Base-by-base conservation (phyloP, 2,113 vertebrate genomes). In the Cheirogaleus medius region DNA sequence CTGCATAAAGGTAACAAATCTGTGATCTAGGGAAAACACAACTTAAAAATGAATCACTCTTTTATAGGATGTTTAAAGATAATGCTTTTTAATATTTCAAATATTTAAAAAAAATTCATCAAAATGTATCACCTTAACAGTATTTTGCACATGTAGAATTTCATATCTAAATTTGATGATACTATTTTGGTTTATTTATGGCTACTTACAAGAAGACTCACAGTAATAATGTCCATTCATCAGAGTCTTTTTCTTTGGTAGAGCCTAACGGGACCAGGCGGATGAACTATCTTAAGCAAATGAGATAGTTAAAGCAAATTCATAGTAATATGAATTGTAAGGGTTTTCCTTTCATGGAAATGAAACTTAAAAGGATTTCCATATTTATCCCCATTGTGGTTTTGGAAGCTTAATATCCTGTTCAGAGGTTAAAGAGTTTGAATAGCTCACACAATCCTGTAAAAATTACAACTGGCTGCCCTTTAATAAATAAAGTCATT, bases 381-480 rank as follows among this genome's bases (percentile, higher is more conserved):
- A 21, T 73, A 96, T 85, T 95, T 89, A 80, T 87, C 54, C 58
- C 95, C 95, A 90, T 27, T 81, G 74, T 97, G 69, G 54, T 93
- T 97, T 78, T 94, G 69, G 92, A 95, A 95, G 90, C 83, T 91
- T 96, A 93, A 86, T 91, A 97, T 87, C 87, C 90, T 96, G 89
- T 95, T 94, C 88, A 92, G 95, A 98, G 64, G 96, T 97, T 97
- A 89, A 96, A 93, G 96, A 97, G 97, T 98, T 93, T 98, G 98
- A 98, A 97, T 97, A 97, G 95, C 95, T 98, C 98, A 98, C 98
- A 98, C 97, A 98, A 74, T 86, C 98, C 98, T 98, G 98, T 98
- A 98, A 98, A 98, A 98, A 98, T 97, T 91, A 96, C 84, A 98
- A 97, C 97, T 98, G 97, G 81, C 98, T 99, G 98, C 89, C 97